Evolutionary conservation across 2,888 invertebrate genomes (phyloP).

Genomic region (Heteropelma amictum): DNA sequence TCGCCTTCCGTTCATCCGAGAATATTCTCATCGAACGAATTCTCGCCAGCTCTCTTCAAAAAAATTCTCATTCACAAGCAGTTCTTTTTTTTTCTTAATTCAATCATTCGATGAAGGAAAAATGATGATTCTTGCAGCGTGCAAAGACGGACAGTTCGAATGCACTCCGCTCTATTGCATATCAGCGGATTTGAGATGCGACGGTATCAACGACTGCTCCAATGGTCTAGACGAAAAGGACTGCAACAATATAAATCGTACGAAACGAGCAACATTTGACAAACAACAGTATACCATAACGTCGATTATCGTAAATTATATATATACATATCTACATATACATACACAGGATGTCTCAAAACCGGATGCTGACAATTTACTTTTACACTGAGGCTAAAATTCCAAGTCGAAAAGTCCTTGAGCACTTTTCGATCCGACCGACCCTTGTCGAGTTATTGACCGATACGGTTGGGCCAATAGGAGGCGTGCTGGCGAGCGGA

Average conservation of each 20-base stretch:
- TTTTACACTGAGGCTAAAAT: no score
- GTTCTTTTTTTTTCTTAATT: slow-evolving; percentile 17
- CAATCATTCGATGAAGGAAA: slow-evolving; percentile 27
- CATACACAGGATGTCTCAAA: no score
- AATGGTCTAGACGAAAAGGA: slow-evolving; percentile 87
- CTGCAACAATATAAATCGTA: slow-evolving; percentile 78
- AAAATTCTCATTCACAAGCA: neutral
- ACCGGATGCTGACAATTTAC: no score
- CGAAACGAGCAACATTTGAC: slow-evolving; percentile 57
- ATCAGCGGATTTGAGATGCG: slow-evolving; percentile 81
- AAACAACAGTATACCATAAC: slow-evolving; percentile 47
- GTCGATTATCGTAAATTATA: slow-evolving; percentile 22
- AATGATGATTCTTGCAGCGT: slow-evolving; percentile 79
- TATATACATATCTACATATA: neutral
- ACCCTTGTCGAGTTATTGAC: no score
- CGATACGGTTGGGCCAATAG: no score
- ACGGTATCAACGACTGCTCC: slow-evolving; percentile 85
- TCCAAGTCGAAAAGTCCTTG: no score
- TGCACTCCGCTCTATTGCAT: slow-evolving; percentile 87
- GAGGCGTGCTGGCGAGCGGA: no score
- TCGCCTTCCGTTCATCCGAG: slow-evolving; percentile 17
- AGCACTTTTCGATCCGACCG: no score
- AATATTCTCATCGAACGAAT: slow-evolving; percentile 32
- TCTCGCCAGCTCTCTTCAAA: neutral
- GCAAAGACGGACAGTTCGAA: slow-evolving; percentile 84